Base-by-base conservation (phyloP, 2,888 invertebrate genomes). In the Tetranychus truncatus region DNA sequence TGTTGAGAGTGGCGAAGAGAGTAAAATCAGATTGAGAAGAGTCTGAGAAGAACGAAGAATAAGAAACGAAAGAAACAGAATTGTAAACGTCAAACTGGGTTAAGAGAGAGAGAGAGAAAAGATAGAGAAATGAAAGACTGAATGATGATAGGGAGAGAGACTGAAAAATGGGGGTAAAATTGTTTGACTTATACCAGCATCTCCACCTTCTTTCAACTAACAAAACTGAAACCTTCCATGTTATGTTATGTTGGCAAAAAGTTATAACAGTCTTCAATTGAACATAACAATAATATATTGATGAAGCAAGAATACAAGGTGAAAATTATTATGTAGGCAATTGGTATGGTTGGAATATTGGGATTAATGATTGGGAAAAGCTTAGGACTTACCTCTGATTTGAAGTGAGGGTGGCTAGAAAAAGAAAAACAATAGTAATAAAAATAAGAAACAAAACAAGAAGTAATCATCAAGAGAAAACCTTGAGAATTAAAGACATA, bases 381-480 rank as follows among this genome's bases (percentile, higher is more conserved):
- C 34, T 34, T 34, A 3, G 34, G 34, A 34, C 34, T 34, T 34
- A 34, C 34, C 34, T 34, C 34, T 34, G 66, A 20, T 11, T 20
- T 20, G 7, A 11, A 15, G 66, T 8, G n/a, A 20, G 66, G 66
- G 18, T 20, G 66, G 11, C 66, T 66, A 20, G 66, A 15, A 66
- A n/a, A n/a, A 65, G n/a, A 6, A 66, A 66, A 66, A 66, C 66
- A 66, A 66, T 66, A 66, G 11, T 66, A 18, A 66, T 20, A 66
- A 20, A 66, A 66, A 66, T 18, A 66, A 20, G 66, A 66, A 66
- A 66, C n/a, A n/a, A 20, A 66, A 11, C n/a, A 66, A 66, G 66
- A 20, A 20, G 66, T 66, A 66, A 66, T 20, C 20, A 66, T 18
- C 18, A 66, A 66, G 18, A 15, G 20, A 66, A 20, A 66, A 66